phyloP scores from a whole-genome alignment of 1,140 invertebrate species.

The Drosophila watanabei region DNA sequence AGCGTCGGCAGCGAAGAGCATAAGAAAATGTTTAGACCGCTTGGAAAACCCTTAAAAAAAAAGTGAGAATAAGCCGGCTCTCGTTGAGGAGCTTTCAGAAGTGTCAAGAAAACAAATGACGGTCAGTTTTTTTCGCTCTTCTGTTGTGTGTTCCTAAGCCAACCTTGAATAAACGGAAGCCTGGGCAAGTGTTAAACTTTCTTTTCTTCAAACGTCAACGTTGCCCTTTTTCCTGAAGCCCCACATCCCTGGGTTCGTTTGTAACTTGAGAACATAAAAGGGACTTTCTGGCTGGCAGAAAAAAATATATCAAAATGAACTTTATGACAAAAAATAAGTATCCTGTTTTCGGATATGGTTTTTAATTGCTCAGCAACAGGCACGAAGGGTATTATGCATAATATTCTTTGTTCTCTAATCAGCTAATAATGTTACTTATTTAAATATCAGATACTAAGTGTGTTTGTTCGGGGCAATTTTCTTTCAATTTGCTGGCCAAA shows the following conservation, averaged over 20 bases:
- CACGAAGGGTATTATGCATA: conserved; percentile 21
- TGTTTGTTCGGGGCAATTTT: conserved; percentile 26
- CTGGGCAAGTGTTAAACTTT: conserved; percentile 67
- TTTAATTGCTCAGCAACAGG: conserved; percentile 44
- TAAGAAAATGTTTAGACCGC: conserved; percentile 44
- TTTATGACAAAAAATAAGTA: conserved; percentile 36
- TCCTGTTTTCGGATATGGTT: conserved; percentile 21
- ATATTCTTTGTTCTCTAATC: neutral
- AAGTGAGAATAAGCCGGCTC: conserved; percentile 61
- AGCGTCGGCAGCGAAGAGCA: conserved; percentile 26
- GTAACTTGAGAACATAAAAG: conserved; percentile 76
- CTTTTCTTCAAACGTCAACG: conserved; percentile 52
- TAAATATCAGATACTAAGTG: neutral
- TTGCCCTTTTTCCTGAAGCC: conserved; percentile 36
- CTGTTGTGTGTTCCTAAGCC: conserved; percentile 37
- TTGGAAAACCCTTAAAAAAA: conserved; percentile 36
- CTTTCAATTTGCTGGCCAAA: conserved; percentile 67
- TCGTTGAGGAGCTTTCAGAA: conserved; percentile 68
- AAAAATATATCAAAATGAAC: conserved; percentile 54
- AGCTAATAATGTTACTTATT: conserved; percentile 4
- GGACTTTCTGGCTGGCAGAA: conserved; percentile 26
- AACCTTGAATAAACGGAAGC: conserved; percentile 37
- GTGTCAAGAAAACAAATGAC: conserved; percentile 82
- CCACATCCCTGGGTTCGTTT: conserved; percentile 45
- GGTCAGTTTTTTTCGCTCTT: conserved; percentile 60